Evolutionary conservation across 2,113 vertebrate genomes (phyloP), one percentile per base, ranked within the genome.

Genomic region (Tor tambroides): DNA sequence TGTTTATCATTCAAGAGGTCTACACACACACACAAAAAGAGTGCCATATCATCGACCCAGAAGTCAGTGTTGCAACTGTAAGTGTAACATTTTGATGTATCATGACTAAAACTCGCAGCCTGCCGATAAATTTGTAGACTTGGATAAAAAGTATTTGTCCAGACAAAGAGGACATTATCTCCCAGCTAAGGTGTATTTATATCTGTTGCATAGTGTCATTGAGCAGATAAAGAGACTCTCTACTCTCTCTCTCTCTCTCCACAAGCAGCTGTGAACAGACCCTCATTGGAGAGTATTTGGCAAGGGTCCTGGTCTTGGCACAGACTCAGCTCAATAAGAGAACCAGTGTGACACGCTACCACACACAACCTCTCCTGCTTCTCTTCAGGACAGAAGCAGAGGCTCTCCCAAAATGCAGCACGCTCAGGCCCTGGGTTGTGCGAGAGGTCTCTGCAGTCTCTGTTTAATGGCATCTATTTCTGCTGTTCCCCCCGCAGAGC

Each of bases 121-220:
- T 28, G 54, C 54, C 65, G 28, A 69, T 49, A 49, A 30, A 38
- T 77, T 59, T 76, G 69, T 77, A 49, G 41, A 54, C 28, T 30
- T 43, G 17, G 54, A 78, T 65, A 83, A 83, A 72, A 86, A 86
- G 83, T 84, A 69, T 56, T 59, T 72, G 30, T 65, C 26, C 8
- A 54, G 79, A 80, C 88, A 87, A 80, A 78, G 88, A 87, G 85
- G 14, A 80, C 38, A 80, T 80, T 89, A 80, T 61, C 59, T 80
- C 54, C 67, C 26, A 2, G 17, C 67, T 43, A 17, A 49, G 30
- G 75, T 76, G 69, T 80, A 69, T 89, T 85, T 85, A 84, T 86
- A 88, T 86, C 84, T 46, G 71, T 26, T 76, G 79, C 49, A 35
- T 88, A 30, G 81, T 72, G 87, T 77, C 81, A 87, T 54, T 81